Base-by-base conservation (phyloP, 1,140 invertebrate genomes). In the Rhagoletis zephyria region DNA sequence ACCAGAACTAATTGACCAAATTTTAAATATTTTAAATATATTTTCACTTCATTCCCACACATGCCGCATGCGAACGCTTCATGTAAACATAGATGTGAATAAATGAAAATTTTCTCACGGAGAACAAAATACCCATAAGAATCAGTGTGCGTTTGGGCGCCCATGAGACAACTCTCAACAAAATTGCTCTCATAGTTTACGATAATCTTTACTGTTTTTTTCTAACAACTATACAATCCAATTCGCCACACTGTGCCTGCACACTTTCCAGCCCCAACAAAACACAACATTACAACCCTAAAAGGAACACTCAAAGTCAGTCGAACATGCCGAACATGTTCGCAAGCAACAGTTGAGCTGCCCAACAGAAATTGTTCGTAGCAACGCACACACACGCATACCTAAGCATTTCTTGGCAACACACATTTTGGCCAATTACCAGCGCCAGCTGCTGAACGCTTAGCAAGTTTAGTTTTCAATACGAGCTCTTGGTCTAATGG, bases 271-370 rank as follows among this genome's bases (percentile, higher is more conserved):
- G 70, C 48, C 45, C 42, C 70, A 74, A 74, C 70, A 74, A 16
- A 74, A 74, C 70, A 74, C 70, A 74, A 74, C 70, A 74, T 67
- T 67, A 67, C 64, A 67, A 67, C 64, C 64, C 64, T 30, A 67
- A 67, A 67, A 40, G 19, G 40, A 67, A 67, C 64, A 19, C 3
- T 12, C 64, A n/a, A 42, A 30, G 30, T 30, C 30, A 30, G 30
- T 30, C 30, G 30, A 30, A 30, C 30, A 30, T 30, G 30, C 30
- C 45, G 70, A 74, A 74, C 70, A 45, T 48, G 70, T 51, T 74
- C 16, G 45, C 70, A 74, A 74, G 70, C 70, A 74, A 74, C 70
- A 74, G 70, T 51, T 74, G 70, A 74, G 48, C 42, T 16, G 70
- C 9, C 45, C 2, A 14, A 45, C 30, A 48, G 12, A 4, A 30